Evolutionary conservation across 1,140 invertebrate species (phyloP).

Genomic region (Magallana ariakensis): DNA sequence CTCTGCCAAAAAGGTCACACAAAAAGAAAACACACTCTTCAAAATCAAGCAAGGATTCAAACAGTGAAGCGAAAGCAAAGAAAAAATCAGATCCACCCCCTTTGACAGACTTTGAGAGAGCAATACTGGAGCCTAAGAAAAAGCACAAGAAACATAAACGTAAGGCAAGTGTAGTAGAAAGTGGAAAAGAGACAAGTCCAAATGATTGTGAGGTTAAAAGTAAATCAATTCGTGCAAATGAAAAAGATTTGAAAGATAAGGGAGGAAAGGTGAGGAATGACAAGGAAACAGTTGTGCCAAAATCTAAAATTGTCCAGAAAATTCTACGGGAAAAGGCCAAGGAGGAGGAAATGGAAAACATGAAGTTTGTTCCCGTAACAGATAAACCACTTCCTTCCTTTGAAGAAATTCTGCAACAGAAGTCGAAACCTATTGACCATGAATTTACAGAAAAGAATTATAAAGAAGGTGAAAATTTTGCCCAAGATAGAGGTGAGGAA

Average conservation of each 20-base stretch:
- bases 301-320: conserved; percentile 19
- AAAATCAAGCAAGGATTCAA: neutral
- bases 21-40: no score
- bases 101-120: conserved; percentile 17
- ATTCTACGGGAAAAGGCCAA: neutral
- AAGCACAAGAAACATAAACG: neutral
- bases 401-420: conserved; percentile 11
- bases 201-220: neutral
- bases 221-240: neutral
- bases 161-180: neutral
- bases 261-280: neutral
- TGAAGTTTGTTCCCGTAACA: neutral
- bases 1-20: no score
- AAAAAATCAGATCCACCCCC: neutral
- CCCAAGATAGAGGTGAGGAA: neutral
- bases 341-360: conserved; percentile 13
- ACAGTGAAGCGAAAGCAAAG: neutral
- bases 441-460: neutral
- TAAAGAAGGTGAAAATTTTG: neutral
- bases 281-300: neutral
- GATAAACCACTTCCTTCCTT: neutral
- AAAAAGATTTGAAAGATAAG: neutral
- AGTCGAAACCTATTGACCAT: neutral
- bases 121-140: neutral
- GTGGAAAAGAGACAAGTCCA: neutral